Base-by-base conservation (phyloP, 2,797 vertebrate species). In the Cetoscarus ocellatus region DNA sequence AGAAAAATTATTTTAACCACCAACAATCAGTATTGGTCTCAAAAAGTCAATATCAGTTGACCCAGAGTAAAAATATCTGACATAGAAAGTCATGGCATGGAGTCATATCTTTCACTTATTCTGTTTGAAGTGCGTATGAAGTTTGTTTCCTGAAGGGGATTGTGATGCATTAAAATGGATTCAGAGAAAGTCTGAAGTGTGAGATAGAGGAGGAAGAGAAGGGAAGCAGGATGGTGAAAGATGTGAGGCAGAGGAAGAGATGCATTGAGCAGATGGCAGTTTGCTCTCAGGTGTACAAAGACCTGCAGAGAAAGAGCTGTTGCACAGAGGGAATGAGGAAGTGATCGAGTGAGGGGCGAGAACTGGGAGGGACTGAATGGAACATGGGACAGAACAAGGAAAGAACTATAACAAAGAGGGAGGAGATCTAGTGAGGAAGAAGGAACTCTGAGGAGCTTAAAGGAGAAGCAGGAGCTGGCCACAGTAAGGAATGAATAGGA, bases 251-350 rank as follows among this genome's bases (percentile, higher is more conserved):
- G 67, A 74, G 43, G 60, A 77, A 76, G 75, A 87, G 65, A 61
- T 14, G 67, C 36, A 43, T 17, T 45, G 80, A 88, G 80, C 88
- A 91, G 85, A 91, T 89, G 90, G 86, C 38, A 3, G 61, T 75
- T 77, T 75, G 77, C 85, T 86, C 73, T 87, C 86, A 90, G 84
- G 86, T 86, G 83, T 72, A 89, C 65, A 72, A 73, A 80, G 74
- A 79, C 87, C 83, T 85, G 81, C 85, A 75, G 90, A 87, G 88
- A 85, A 59, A 85, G 85, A 84, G 80, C 82, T 86, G 88, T 69
- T 82, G 72, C 84, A 79, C 84, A 84, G 85, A 64, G 76, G 84
- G 80, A 81, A 70, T 43, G 63, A 86, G 67, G 81, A 61, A 82
- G 69, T 61, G 73, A 79, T 66, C 49, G 67, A 79, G 69, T 71